These are phyloP conservation scores for Labia minor DNA, from an alignment of 2,888 invertebrate species.

Conservation along the genomic window DNA sequence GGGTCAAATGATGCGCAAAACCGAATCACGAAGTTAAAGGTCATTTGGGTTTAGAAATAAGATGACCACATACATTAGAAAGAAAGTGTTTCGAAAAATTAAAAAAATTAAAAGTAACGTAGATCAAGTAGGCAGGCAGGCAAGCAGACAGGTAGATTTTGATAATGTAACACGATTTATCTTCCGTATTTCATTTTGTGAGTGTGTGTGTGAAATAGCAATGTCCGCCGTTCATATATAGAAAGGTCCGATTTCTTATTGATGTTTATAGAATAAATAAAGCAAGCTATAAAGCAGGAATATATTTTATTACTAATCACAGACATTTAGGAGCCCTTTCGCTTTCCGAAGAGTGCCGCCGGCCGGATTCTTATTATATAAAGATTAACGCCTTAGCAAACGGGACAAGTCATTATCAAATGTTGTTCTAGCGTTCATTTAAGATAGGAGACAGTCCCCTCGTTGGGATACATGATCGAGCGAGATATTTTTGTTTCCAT, in stretches of 20 bases:
- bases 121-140: neutral
- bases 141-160: too few species aligned
- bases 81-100: neutral
- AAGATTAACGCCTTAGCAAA: neutral
- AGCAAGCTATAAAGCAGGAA: neutral
- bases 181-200: too few species aligned
- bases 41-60: neutral
- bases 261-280: neutral
- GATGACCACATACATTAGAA: neutral
- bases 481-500: neutral
- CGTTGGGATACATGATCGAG: neutral
- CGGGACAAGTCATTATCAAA: neutral
- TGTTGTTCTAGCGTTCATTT: neutral
- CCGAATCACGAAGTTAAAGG: neutral
- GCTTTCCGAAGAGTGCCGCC: neutral
- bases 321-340: neutral
- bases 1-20: neutral
- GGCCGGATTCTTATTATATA: neutral
- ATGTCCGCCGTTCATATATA: neutral
- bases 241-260: neutral
- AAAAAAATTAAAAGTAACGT: neutral
- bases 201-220: too few species aligned
- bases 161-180: too few species aligned
- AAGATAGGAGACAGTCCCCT: neutral
- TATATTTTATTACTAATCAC: neutral